A percentile compares a stretch with the other conserved stretches of the same genome.
These are phyloP conservation scores for Glyphotaelius pellucidus DNA, from an alignment of 2,888 invertebrate genomes.

Conservation along the genomic window DNA sequence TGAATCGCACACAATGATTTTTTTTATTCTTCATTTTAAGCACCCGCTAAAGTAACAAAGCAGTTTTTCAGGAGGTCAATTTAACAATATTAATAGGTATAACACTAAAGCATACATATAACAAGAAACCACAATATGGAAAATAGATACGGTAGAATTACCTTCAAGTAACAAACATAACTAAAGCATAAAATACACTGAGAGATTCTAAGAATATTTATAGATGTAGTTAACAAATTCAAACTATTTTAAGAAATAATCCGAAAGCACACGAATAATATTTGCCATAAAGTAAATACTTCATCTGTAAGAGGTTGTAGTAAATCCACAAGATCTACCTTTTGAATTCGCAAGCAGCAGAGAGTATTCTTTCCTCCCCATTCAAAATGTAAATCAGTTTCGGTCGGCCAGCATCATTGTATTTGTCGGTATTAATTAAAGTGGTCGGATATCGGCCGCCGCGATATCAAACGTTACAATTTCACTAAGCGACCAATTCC, in stretches of 20 bases:
- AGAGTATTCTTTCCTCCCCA: constrained; percentile 5
- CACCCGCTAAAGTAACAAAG: too few species aligned
- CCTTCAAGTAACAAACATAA: too few species aligned
- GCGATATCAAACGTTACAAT: constrained; percentile 7
- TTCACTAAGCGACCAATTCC: constrained; percentile 35
- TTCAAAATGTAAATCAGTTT: constrained; percentile 46
- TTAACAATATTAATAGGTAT: too few species aligned
- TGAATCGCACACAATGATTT: too few species aligned
- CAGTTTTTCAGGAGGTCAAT: too few species aligned
- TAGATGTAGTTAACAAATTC: too few species aligned
- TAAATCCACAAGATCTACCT: background rate
- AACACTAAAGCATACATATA: too few species aligned
- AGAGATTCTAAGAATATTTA: too few species aligned
- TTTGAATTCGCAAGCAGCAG: background rate
- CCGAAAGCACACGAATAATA: background rate
- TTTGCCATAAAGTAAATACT: background rate
- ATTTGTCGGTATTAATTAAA: constrained; percentile 42
- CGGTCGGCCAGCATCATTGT: constrained; percentile 19
- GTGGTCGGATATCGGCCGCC: constrained; percentile 27
- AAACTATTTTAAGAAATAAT: background rate
- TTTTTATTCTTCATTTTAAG: too few species aligned
- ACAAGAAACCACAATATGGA: too few species aligned
- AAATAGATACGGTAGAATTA: too few species aligned
- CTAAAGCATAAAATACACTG: too few species aligned
- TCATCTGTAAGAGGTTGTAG: background rate